Evolutionary conservation across 2,888 invertebrate species (phyloP).

Genomic region (Trachelus iudaicus): DNA sequence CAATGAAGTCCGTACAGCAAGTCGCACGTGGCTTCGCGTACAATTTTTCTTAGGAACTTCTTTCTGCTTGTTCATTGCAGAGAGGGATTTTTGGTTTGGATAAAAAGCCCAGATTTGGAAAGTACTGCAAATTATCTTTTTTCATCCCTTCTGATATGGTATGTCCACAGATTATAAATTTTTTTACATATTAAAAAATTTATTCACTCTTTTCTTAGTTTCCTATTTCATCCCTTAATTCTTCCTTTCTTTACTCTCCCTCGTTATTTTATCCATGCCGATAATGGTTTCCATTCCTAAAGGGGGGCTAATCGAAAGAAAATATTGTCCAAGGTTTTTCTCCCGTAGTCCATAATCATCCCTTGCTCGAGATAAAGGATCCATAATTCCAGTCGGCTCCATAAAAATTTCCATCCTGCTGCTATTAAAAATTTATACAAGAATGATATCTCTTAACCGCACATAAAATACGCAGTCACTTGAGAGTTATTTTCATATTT

Average conservation of each 20-base stretch:
- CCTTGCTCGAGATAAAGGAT: not conserved
- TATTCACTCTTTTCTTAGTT: not conserved
- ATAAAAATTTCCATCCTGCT: not conserved
- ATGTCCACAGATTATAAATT: no score
- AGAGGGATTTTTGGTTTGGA: no score
- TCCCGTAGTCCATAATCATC: not conserved
- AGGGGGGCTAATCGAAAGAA: not conserved
- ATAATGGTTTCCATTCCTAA: not conserved
- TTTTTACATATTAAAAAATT: not conserved
- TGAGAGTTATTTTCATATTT: not conserved
- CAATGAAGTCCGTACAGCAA: not conserved
- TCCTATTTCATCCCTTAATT: not conserved
- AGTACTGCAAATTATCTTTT: no score
- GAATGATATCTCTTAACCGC: not conserved
- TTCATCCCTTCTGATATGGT: no score
- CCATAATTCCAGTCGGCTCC: not conserved
- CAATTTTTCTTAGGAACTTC: not conserved
- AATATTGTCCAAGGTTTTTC: not conserved
- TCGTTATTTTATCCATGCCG: slow-evolving; percentile 20
- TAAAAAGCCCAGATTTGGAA: no score
- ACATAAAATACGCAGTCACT: not conserved
- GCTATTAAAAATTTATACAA: not conserved
- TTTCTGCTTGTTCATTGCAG: no score
- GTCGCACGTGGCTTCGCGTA: no score
- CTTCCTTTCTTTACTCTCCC: slow-evolving; percentile 8